A percentile compares a stretch with the other conserved stretches of the same genome.
Conservation (phyloP, 2,113 vertebrate genomes). For the Blennius ocellaris region DNA sequence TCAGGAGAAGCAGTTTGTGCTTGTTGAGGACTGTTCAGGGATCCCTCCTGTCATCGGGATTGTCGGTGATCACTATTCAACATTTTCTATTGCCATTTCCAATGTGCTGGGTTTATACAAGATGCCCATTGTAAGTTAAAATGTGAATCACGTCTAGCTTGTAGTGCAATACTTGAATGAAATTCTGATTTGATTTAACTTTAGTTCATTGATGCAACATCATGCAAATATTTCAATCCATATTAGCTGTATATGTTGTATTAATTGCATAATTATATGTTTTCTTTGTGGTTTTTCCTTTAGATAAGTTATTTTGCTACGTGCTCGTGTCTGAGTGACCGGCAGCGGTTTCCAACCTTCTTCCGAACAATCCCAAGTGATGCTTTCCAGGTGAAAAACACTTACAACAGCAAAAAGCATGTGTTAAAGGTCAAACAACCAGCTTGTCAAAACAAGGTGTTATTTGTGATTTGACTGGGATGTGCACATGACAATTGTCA, state of each 20-base stretch:
- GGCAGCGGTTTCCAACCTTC: conserved; percentile 43
- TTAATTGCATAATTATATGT: no score
- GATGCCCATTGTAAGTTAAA: conserved; percentile 66
- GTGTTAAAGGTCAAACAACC: no score
- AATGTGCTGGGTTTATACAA: conserved; percentile 69
- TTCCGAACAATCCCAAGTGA: conserved; percentile 58
- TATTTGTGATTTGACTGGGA: no score
- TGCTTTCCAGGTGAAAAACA: conserved; percentile 45
- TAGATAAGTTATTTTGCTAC: conserved; percentile 58
- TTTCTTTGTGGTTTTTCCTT: neutral
- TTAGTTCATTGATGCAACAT: neutral
- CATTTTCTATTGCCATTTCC: conserved; percentile 70
- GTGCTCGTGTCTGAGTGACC: conserved; percentile 49
- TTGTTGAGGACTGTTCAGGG: conserved; percentile 47
- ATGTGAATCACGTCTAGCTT: no score
- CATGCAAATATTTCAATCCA: neutral
- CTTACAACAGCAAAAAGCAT: no score
- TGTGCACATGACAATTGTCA: no score
- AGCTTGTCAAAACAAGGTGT: no score
- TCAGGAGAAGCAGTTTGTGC: conserved; percentile 37
- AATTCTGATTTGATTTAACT: no score
- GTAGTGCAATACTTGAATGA: no score
- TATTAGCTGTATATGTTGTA: no score
- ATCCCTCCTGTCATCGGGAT: conserved; percentile 67
- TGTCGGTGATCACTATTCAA: conserved; percentile 70